Conservation (phyloP, 2,113 vertebrate species). For the Trichechus manatus region DNA sequence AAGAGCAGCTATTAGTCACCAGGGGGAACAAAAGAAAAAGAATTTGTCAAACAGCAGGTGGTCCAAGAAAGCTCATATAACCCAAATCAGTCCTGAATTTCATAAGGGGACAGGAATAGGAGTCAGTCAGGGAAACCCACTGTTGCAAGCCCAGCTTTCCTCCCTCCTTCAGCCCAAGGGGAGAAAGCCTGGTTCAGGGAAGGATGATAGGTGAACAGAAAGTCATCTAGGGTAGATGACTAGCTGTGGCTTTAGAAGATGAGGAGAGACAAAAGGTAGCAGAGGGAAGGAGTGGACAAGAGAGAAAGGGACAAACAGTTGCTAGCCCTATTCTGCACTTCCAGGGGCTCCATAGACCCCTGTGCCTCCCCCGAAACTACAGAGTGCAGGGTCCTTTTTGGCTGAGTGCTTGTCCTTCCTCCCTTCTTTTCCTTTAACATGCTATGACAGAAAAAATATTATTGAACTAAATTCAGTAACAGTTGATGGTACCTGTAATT, state of each 20-base stretch:
- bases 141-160: background rate
- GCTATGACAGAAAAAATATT: background rate
- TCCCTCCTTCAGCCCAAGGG: background rate
- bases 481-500: background rate
- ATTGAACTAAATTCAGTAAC: background rate
- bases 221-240: background rate
- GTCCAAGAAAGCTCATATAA: conserved; percentile 54
- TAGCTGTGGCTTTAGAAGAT: background rate
- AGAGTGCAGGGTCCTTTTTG: background rate
- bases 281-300: background rate
- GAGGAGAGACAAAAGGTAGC: background rate
- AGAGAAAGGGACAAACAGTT: background rate
- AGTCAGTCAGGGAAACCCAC: background rate
- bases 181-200: background rate
- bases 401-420: background rate
- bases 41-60: conserved; percentile 71
- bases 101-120: conserved; percentile 67
- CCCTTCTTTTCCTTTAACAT: background rate
- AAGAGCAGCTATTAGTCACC: conserved; percentile 76
- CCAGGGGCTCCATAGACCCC: background rate
- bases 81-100: conserved; percentile 65
- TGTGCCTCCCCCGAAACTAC: background rate
- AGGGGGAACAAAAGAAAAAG: conserved; percentile 60
- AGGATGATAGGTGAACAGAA: background rate
- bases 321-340: background rate